Base-by-base conservation (phyloP, 37 sponge, comb jelly and placozoan genomes). In the Tethya wilhelma region DNA sequence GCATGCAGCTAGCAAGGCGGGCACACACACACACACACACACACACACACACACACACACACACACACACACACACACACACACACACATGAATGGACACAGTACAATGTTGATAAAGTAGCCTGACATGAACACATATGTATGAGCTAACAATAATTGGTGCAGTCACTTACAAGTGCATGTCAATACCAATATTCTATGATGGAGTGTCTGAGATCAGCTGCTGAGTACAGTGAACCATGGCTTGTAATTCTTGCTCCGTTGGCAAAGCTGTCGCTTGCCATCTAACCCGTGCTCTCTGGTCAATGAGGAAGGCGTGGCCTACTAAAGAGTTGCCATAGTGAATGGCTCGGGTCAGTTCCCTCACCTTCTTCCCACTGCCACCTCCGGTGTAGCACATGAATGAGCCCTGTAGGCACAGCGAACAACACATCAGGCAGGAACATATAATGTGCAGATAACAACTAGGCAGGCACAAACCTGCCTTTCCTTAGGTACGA, bases 261-360 rank as follows among this genome's bases (percentile, higher is more conserved):
- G 82, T 81, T 23, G 88, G 88, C 20, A n/a, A 5, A 53, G 82
- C 82, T 37, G 68, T 77, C 22, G 82, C 82, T 42, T 56, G 25
- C 88, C 88, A 88, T 29, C 88, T 37, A 14, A 88, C 64, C 11
- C 56, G 44, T 8, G 83, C 88, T 39, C 77, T 41, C n/a, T 25
- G 60, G 65, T 88, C 88, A 59, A 88, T 33, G 30, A 88, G 71
- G 59, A 41, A 88, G 38, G 60, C 88, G 69, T 88, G 45, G 49
- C 82, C 82, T 17, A 81, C 71, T 7, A 88, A 77, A 22, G 37
- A 31, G 69, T 68, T 88, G 38, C 34, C 31, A 12, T 74, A 5
- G 0, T 41, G 59, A 11, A 85, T 20, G 20, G 62, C 72, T 8
- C 25, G n/a, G 20, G n/a, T 43, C 38, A 84, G 9, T 58, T 41